phyloP scores from a whole-genome alignment of 2,888 invertebrate species.

The Strigamia maritima region DNA sequence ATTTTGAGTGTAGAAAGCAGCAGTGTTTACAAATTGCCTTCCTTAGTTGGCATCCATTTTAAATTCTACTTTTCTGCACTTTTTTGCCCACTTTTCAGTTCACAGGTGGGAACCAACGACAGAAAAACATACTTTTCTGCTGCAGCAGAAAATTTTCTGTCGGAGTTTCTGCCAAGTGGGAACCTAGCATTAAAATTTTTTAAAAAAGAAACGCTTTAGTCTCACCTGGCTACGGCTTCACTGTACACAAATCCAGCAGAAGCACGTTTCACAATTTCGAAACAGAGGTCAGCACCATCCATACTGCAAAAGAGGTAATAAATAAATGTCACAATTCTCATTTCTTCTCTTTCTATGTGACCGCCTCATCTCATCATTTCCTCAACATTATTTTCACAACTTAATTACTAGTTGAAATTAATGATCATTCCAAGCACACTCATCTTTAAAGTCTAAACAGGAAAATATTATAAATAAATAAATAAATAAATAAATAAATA shows the following conservation, averaged over 20 bases:
- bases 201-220: not conserved
- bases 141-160: too few species aligned
- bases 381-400: not conserved
- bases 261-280: slow-evolving; percentile 94
- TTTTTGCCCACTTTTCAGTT: too few species aligned
- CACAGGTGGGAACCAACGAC: too few species aligned
- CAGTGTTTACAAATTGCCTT: too few species aligned
- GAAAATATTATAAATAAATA: too few species aligned
- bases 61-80: too few species aligned
- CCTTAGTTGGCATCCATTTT: too few species aligned
- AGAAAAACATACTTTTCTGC: too few species aligned
- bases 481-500: too few species aligned
- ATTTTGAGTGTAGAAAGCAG: too few species aligned
- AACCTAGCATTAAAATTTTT: too few species aligned
- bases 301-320: slow-evolving; percentile 63
- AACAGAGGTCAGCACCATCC: slow-evolving; percentile 98
- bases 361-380: not conserved
- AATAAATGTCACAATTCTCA: slow-evolving; percentile 35
- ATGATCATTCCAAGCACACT: not conserved
- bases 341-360: not conserved
- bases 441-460: not conserved
- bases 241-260: slow-evolving; percentile 97
- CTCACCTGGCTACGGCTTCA: slow-evolving; percentile 96
- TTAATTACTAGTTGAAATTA: not conserved
- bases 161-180: too few species aligned